Percentiles rank a stretch among this genome's conserved stretches.
Conservation (phyloP, 2,113 vertebrate species). For the Pardalotus punctatus region DNA sequence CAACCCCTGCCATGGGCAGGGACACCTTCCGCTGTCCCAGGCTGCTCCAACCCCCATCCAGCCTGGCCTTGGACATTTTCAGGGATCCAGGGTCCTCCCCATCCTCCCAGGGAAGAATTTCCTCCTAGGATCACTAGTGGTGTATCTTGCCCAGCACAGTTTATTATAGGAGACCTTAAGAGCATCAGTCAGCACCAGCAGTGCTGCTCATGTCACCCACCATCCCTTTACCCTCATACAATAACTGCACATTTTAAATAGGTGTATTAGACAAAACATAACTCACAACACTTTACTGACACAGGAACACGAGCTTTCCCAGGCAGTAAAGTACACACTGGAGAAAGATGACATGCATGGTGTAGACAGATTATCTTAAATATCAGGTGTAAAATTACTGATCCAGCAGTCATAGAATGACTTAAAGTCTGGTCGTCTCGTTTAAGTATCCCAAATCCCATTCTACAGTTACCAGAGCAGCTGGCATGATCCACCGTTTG, state of each 20-base stretch:
- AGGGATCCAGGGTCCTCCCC: background rate
- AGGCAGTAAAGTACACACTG: background rate
- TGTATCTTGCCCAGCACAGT: background rate
- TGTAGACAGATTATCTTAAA: constrained; percentile 11
- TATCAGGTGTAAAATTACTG: constrained; percentile 40
- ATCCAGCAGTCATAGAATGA: background rate
- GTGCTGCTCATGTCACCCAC: background rate
- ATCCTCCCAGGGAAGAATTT: background rate
- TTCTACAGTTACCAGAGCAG: background rate
- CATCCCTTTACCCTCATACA: background rate
- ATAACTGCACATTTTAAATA: background rate
- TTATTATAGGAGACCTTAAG: background rate
- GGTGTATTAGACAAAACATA: background rate
- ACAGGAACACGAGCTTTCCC: background rate
- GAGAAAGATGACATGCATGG: background rate
- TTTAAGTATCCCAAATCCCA: background rate
- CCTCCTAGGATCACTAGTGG: background rate
- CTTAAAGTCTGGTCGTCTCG: background rate
- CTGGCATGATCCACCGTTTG: background rate
- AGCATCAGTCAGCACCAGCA: background rate
- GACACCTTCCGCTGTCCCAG: background rate
- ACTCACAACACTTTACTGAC: background rate
- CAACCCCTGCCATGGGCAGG: background rate
- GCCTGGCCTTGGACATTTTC: background rate
- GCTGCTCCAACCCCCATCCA: background rate